A percentile compares a stretch with the other conserved stretches of the same genome.
Conservation (phyloP, 2,888 invertebrate species). For the Liodrosophila aerea region DNA sequence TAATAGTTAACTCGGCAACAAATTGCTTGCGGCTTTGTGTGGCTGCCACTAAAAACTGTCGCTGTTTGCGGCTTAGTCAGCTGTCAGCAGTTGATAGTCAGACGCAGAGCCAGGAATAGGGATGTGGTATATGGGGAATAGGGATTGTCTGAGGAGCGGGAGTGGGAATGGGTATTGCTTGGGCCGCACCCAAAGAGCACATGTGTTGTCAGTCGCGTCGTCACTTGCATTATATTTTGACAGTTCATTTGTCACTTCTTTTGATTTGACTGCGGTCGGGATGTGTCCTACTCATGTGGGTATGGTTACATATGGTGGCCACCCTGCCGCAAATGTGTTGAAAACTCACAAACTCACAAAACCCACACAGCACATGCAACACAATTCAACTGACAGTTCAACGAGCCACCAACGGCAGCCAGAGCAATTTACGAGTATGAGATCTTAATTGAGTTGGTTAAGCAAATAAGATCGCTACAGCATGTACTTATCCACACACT, state of each 20-base stretch:
- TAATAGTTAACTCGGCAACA: slow-evolving; percentile 37
- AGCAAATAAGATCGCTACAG: slow-evolving; percentile 5
- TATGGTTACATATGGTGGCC: slow-evolving; percentile 47
- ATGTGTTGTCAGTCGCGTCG: slow-evolving; percentile 63
- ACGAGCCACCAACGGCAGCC: no score
- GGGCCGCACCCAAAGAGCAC: slow-evolving; percentile 58
- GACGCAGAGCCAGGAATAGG: not conserved
- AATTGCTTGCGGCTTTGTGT: slow-evolving; percentile 50
- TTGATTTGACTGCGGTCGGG: slow-evolving; percentile 60
- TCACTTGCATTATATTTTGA: slow-evolving; percentile 73
- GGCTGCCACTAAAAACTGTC: slow-evolving; percentile 52
- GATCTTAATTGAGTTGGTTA: slow-evolving; percentile 37
- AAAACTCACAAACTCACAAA: slow-evolving; percentile 31
- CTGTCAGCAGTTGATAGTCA: slow-evolving; percentile 60
- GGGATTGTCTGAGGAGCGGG: slow-evolving; percentile 2
- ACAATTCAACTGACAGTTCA: slow-evolving; percentile 30
- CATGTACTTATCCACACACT: no score
- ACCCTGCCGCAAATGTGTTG: slow-evolving; percentile 45
- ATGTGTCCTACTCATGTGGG: slow-evolving; percentile 21
- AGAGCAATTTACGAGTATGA: slow-evolving; percentile 7
- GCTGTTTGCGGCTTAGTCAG: slow-evolving; percentile 62
- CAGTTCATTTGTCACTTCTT: slow-evolving; percentile 73
- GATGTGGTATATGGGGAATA: not conserved
- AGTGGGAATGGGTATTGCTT: slow-evolving; percentile 3
- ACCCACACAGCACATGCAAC: slow-evolving; percentile 37